Evolutionary conservation across 2,888 invertebrate species (phyloP).

Genomic region (Pachydiplax longipennis): DNA sequence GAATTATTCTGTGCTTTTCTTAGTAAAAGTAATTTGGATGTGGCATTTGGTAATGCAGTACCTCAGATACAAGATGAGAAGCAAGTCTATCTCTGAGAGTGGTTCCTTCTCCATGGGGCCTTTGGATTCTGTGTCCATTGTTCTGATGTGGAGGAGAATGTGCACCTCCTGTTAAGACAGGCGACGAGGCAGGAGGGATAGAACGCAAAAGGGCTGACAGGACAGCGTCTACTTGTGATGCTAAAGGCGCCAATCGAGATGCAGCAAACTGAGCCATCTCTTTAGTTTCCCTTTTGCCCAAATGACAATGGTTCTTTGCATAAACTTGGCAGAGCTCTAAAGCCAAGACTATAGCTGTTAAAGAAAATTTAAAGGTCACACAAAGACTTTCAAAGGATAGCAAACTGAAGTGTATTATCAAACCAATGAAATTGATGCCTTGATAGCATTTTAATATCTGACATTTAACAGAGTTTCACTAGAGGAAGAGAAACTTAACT

Average conservation of each 20-base stretch:
- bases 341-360: slow-evolving; percentile 9
- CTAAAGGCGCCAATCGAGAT: background rate
- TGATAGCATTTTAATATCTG: too few species aligned
- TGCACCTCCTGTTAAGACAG: background rate
- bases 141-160: background rate
- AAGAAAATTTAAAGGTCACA: background rate
- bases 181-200: slow-evolving; percentile 4
- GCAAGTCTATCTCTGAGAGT: slow-evolving; percentile 70
- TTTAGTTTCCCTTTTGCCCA: background rate
- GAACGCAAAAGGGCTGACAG: slow-evolving; percentile 9
- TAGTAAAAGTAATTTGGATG: background rate
- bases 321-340: slow-evolving; percentile 17
- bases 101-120: slow-evolving; percentile 49
- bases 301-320: background rate
- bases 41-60: slow-evolving; percentile 54
- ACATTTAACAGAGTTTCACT: too few species aligned
- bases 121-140: background rate
- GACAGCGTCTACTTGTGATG: slow-evolving; percentile 14
- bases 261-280: slow-evolving; percentile 30
- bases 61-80: slow-evolving; percentile 72
- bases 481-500: too few species aligned
- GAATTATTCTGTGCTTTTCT: background rate
- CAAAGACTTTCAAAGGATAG: background rate
- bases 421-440: too few species aligned
- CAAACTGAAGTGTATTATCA: too few species aligned